Percentiles rank a stretch among this genome's conserved stretches.
Evolutionary conservation across 2,888 invertebrate genomes (phyloP).

Genomic region (Chalcis sispes): DNA sequence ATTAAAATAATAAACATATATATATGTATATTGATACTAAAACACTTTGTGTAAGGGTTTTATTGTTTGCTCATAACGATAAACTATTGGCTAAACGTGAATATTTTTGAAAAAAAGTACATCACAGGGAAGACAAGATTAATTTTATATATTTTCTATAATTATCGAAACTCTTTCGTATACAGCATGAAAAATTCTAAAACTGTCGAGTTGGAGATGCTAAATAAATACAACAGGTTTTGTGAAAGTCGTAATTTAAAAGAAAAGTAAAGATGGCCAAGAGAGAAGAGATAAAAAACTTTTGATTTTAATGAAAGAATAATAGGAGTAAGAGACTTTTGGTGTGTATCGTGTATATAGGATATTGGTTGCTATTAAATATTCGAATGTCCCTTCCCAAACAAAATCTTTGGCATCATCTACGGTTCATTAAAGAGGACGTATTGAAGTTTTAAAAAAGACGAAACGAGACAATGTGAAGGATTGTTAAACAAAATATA

Average conservation of each 20-base stretch:
- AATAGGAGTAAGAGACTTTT: slow-evolving; percentile 32
- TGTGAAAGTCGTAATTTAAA: slow-evolving; percentile 20
- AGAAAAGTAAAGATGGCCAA: slow-evolving; percentile 19
- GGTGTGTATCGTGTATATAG: slow-evolving; percentile 36
- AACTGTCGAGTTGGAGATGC: slow-evolving; percentile 21
- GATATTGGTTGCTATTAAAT: slow-evolving; percentile 22
- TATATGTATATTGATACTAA: slow-evolving; percentile 22
- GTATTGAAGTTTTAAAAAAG: neutral
- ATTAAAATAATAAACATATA: neutral
- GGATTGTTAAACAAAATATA: no score
- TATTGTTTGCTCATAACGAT: slow-evolving; percentile 12
- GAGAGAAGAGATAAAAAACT: slow-evolving; percentile 29
- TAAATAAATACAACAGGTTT: slow-evolving; percentile 28
- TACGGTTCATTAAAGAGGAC: slow-evolving; percentile 8
- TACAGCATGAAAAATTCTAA: slow-evolving; percentile 26
- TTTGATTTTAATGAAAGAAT: slow-evolving; percentile 36
- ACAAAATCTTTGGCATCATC: slow-evolving; percentile 18
- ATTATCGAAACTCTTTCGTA: slow-evolving; percentile 15
- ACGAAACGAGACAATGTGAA: no score
- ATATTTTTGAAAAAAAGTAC: slow-evolving; percentile 13
- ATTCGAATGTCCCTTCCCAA: slow-evolving; percentile 1
- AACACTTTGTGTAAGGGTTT: slow-evolving; percentile 22
- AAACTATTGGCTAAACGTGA: slow-evolving; percentile 22
- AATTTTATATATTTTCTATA: neutral
- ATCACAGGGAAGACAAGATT: slow-evolving; percentile 12